Evolutionary conservation across 2,888 invertebrate species (phyloP).

Genomic region (Clostera curtula): DNA sequence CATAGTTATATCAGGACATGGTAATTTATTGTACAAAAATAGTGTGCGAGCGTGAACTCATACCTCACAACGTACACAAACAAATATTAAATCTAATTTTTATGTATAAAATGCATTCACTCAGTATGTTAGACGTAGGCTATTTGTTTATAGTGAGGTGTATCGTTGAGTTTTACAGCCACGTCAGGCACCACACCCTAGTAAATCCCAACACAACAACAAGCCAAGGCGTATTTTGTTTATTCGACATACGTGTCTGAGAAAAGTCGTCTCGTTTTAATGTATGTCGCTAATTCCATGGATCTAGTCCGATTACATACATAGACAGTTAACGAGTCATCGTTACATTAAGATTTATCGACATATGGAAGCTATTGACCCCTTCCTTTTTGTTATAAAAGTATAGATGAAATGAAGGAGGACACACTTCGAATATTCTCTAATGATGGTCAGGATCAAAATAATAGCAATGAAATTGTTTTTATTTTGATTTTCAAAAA

Average conservation of each 20-base stretch:
- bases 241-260: slow-evolving; percentile 12
- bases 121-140: slow-evolving; percentile 69
- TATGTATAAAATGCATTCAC: slow-evolving; percentile 73
- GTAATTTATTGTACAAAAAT: slow-evolving; percentile 75
- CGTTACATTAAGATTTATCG: slow-evolving; percentile 19
- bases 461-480: too few species aligned
- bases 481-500: too few species aligned
- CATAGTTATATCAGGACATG: slow-evolving; percentile 59
- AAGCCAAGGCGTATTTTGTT: slow-evolving; percentile 34
- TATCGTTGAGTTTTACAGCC: slow-evolving; percentile 72
- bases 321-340: slow-evolving; percentile 22
- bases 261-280: slow-evolving; percentile 16
- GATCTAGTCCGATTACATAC: slow-evolving; percentile 19
- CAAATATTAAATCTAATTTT: slow-evolving; percentile 62
- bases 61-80: slow-evolving; percentile 69
- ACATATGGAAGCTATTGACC: slow-evolving; percentile 37
- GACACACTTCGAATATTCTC: slow-evolving; percentile 38
- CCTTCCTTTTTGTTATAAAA: slow-evolving; percentile 47
- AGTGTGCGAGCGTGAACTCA: slow-evolving; percentile 72
- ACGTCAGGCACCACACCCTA: slow-evolving; percentile 41
- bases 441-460: too few species aligned
- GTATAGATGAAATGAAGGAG: slow-evolving; percentile 40
- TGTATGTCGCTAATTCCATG: slow-evolving; percentile 14
- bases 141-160: slow-evolving; percentile 56
- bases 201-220: slow-evolving; percentile 44